Evolutionary conservation across 2,888 invertebrate species (phyloP), one percentile per base, ranked within the genome.

Genomic region (Phytoseiulus persimilis): DNA sequence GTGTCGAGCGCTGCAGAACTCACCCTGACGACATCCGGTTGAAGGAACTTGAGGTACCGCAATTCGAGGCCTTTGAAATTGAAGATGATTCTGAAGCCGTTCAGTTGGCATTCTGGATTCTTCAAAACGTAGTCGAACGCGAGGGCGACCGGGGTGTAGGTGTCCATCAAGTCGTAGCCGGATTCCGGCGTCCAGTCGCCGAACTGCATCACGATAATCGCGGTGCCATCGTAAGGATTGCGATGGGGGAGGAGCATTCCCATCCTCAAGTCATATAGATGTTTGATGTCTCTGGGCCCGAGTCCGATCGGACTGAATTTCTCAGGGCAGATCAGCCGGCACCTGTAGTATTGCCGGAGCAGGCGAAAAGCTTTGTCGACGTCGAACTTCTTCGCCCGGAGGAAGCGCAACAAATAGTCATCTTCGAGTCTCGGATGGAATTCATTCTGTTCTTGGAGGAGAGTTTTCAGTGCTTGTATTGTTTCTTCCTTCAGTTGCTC

Each of bases 321-420:
- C 6, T n/a, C 32, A 6, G 87, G 87, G n/a, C n/a, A 87, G 14
- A 87, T 87, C 39, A 87, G 14, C 9, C 91, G 33, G 23, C 90
- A 89, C 32, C 90, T 90, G 90, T 90, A 90, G 11, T 90, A 90
- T 32, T 90, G 90, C 83, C 90, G 90, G 83, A 91, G 90, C 83
- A 89, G 90, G 32, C 90, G 90, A 83, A 91, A 90, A 11, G 90
- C 90, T 18, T 90, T 83, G 32, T 90, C 90, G 89, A 91, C 91
- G 89, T 91, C 90, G 83, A 83, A 91, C 32, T 90, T 91, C 89
- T 90, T 91, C 14, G 90, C 90, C 0, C 91, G 32, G 11, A 91
- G 90, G 87, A 90, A 91, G 0, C 90, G 65, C 83, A 91, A n/a
- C 11, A 91, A 89, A 83, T 89, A 91, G 31, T 32, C 31, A 33